Evolutionary conservation across 2,797 vertebrate species (phyloP), one percentile per base, ranked within the genome.

Genomic region (Clarias fuscus): DNA sequence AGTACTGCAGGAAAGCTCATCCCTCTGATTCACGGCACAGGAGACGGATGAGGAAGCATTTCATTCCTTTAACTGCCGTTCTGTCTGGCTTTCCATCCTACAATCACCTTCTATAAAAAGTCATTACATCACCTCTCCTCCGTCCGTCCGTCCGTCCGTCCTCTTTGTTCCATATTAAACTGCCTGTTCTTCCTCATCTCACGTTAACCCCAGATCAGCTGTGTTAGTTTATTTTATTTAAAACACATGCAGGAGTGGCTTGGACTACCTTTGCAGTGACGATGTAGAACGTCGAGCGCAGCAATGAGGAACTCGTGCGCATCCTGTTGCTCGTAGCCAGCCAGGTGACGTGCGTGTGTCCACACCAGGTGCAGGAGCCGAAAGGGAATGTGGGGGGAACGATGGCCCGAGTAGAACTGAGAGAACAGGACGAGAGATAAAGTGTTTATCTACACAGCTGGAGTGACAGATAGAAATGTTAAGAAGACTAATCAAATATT

Each of bases 221-320:
- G 43, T 48, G 27, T 15, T 68, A 68, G 7, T 7, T 33, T 7
- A 40, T 40, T 71, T 71, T 7, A 3, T 40, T 22, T 71, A 71
- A 40, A 48, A 40, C 20, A 1, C 18, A 71, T 22, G 33, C 17
- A 33, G 7, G 67, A 37, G 17, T 30, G 17, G 2, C 15, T 71
- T 40, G 17, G 43, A 48, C 43, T 82, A 90, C 98, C 98, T 97
- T 99, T 99, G 96, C 98, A 99, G 95, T 99, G 98, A 88, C 97
- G 96, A 93, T 99, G 98, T 43, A 99, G 95, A 87, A 99, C 98
- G 62, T 99, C 98, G 94, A 99, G 93, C 3, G 98, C 98, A 61
- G 98, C 98, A 64, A 99, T 99, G 93, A 99, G 97, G 94, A 99
- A 99, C 95, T 99, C 98, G 77, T 99, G 98, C 83, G 98, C 98